Evolutionary conservation across 2,888 invertebrate genomes (phyloP).

Genomic region (Diabrotica balteata): DNA sequence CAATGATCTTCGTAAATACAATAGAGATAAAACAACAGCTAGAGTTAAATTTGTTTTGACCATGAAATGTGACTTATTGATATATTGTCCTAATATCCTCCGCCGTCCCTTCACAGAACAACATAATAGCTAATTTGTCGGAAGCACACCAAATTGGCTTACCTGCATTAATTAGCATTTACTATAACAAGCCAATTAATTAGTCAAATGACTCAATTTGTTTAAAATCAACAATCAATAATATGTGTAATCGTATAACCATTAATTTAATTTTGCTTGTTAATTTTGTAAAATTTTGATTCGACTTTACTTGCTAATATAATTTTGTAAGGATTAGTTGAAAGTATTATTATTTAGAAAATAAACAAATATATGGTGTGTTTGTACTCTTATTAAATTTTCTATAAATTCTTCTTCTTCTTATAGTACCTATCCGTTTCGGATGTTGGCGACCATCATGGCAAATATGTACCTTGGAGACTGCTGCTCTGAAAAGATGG

Average conservation of each 20-base stretch:
- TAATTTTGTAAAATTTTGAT: neutral
- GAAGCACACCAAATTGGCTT: slow-evolving; percentile 29
- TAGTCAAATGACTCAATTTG: slow-evolving; percentile 24
- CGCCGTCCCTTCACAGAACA: slow-evolving; percentile 3
- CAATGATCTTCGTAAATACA: neutral
- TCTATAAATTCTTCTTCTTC: too few relatives aligned
- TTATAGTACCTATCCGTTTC: too few relatives aligned
- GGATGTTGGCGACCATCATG: too few relatives aligned
- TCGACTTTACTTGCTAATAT: neutral
- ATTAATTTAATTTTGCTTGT: neutral
- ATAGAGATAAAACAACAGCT: neutral
- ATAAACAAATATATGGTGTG: too few relatives aligned
- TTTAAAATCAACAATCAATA: slow-evolving; percentile 22
- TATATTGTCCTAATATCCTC: slow-evolving; percentile 24
- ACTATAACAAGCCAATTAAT: slow-evolving; percentile 30
- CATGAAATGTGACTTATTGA: slow-evolving; percentile 25
- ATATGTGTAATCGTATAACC: slow-evolving; percentile 10
- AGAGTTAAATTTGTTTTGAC: neutral
- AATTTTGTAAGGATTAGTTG: too few relatives aligned
- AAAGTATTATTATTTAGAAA: too few relatives aligned
- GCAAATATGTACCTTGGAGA: too few relatives aligned
- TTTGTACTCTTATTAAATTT: too few relatives aligned
- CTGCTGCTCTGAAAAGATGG: too few relatives aligned
- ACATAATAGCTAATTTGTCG: slow-evolving; percentile 25
- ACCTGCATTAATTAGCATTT: slow-evolving; percentile 30